Evolutionary conservation across 2,888 invertebrate genomes (phyloP), one percentile per base, ranked within the genome.

Genomic region (Synanthedon formicaeformis): DNA sequence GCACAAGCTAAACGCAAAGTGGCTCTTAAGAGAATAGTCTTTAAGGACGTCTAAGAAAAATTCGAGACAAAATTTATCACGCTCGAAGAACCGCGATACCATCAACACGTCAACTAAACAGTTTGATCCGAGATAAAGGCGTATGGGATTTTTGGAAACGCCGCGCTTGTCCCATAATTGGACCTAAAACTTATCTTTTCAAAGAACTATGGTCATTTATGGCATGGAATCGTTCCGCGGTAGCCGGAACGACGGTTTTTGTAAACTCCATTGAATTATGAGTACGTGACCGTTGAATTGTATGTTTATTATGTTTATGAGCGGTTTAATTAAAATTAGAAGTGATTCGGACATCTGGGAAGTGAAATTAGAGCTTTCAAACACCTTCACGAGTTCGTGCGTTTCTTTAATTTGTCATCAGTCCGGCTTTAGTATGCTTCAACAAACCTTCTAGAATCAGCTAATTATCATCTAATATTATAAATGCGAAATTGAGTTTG

Each of bases 171-270:
- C 60, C 77, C 75, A 75, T 84, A 85, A 85, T 83, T 84, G 85
- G 82, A 63, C 65, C 60, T 71, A 75, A 73, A 73, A 64, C 78
- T 84, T 81, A 85, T 82, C 79, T 81, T 65, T 86, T 84, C 85
- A 75, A 67, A 73, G 85, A 85, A 86, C 62, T 74, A 75, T 78
- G 80, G 80, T 75, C 80, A 75, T 81, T 84, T 79, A 67, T 70
- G 73, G 71, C 65, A 65, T 65, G 62, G 66, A 71, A 71, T 69
- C 56, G 71, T 70, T 67, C 68, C 71, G 23, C 49, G 66, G 79
- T 75, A 78, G 76, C 77, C 57, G 60, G 62, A 63, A 63, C 61
- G 59, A 53, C 56, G 58, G 63, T 64, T 60, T 34, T 66, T 55
- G 61, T 63, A 62, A 59, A 65, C 65, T 62, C 55, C 56, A 61